A percentile compares a stretch with the other conserved stretches of the same genome.
Conservation (phyloP, 2,888 invertebrate genomes). For the Melanostoma scalare region DNA sequence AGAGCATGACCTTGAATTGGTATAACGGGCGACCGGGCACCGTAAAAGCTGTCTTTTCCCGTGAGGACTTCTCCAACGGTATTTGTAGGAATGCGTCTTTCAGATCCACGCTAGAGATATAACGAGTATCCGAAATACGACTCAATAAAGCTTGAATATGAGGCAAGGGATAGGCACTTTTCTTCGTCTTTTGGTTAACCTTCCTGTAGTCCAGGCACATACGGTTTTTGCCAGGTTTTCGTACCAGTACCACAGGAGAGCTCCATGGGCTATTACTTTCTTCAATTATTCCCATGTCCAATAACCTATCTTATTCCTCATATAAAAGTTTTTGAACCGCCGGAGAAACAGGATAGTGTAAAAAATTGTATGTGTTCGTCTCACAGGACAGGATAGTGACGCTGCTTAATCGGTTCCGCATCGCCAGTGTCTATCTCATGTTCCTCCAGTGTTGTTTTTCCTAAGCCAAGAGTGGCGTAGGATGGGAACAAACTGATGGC, state of each 20-base stretch:
- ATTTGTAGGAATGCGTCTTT: constrained; percentile 45
- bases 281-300: constrained; percentile 19
- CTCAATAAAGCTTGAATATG: constrained; percentile 73
- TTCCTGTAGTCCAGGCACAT: no score
- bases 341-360: constrained; percentile 68
- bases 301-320: constrained; percentile 23
- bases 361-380: no score
- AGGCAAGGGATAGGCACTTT: constrained; percentile 58
- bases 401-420: constrained; percentile 16
- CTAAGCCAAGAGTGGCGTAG: constrained; percentile 49
- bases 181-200: constrained; percentile 74
- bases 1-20: constrained; percentile 60
- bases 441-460: constrained; percentile 55
- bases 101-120: constrained; percentile 73
- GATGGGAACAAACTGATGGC: constrained; percentile 46
- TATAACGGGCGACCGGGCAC: constrained; percentile 72
- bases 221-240: no score
- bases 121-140: constrained; percentile 54
- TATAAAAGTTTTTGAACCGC: constrained; percentile 50
- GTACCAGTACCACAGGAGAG: constrained; percentile 75
- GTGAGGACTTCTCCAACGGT: constrained; percentile 2
- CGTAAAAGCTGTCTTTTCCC: constrained; percentile 73
- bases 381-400: no score
- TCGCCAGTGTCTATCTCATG: constrained; percentile 58
- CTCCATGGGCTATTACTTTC: constrained; percentile 75